These are phyloP conservation scores for Tenthredo amoena DNA, from an alignment of 2,888 invertebrate species.

Conservation along the genomic window DNA sequence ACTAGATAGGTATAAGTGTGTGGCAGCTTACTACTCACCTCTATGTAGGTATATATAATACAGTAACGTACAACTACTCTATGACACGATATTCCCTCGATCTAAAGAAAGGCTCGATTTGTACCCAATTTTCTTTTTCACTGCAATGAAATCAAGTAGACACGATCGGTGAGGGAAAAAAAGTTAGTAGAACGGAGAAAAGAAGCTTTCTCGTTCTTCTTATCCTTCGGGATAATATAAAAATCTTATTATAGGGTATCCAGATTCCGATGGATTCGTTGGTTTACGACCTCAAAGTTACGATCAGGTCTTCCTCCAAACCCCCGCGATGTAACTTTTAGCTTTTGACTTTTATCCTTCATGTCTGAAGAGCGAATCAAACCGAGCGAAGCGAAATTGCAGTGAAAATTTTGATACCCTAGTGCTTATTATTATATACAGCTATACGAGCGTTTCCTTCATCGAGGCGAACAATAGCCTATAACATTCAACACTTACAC, in stretches of 20 bases:
- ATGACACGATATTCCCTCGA: neutral
- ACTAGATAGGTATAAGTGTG: neutral
- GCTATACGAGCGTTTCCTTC: slow-evolving; percentile 9
- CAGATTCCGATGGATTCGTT: slow-evolving; percentile 34
- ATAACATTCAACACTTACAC: slow-evolving; percentile 27
- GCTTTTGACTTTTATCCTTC: slow-evolving; percentile 27
- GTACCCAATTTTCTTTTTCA: neutral
- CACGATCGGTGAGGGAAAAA: neutral
- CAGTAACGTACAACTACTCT: slow-evolving; percentile 3
- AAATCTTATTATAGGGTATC: slow-evolving; percentile 30
- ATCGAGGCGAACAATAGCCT: slow-evolving; percentile 4
- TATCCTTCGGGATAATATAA: neutral
- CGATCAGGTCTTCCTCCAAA: neutral
- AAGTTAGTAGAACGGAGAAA: neutral
- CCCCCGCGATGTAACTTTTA: neutral
- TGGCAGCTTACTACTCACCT: neutral
- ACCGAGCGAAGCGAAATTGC: slow-evolving; percentile 9
- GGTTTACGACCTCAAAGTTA: slow-evolving; percentile 35
- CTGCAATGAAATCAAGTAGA: neutral
- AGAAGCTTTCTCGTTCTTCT: neutral
- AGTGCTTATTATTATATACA: neutral
- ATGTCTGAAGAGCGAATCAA: slow-evolving; percentile 24
- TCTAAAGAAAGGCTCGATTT: slow-evolving; percentile 7
- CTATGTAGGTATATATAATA: neutral
- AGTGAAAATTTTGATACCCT: neutral